Evolutionary conservation across 1,140 invertebrate genomes (phyloP).

Genomic region (Trichonephila clavata): DNA sequence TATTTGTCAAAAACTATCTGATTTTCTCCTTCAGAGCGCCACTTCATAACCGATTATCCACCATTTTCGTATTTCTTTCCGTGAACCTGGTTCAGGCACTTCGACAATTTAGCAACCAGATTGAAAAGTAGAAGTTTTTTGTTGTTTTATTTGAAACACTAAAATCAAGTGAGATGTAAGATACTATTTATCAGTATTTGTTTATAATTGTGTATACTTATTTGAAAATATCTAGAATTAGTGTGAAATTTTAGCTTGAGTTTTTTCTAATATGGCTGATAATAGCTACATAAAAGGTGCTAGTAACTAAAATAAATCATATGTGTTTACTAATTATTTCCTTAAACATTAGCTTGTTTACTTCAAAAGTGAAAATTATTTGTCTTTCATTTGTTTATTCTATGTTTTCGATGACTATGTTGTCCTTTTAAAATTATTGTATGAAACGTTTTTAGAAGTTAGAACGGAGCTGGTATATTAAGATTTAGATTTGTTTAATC

Average conservation of each 20-base stretch:
- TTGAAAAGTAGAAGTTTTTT: conserved; percentile 41
- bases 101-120: conserved; percentile 36
- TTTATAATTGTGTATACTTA: background rate
- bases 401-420: too few species aligned
- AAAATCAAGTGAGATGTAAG: background rate
- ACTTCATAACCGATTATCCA: background rate
- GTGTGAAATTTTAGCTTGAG: background rate
- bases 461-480: too few species aligned
- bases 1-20: too few species aligned
- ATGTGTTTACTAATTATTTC: too few species aligned
- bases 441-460: too few species aligned
- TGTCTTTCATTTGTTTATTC: too few species aligned
- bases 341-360: too few species aligned
- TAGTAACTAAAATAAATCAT: background rate
- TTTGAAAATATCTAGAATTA: background rate
- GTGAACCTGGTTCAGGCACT: conserved; percentile 51
- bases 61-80: conserved; percentile 52
- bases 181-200: background rate
- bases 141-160: background rate
- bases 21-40: background rate
- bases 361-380: too few species aligned
- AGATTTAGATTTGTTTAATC: too few species aligned
- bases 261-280: background rate
- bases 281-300: background rate
- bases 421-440: too few species aligned